Conservation (phyloP, 2,797 vertebrate genomes). For the Melanotaenia trifasciata region DNA sequence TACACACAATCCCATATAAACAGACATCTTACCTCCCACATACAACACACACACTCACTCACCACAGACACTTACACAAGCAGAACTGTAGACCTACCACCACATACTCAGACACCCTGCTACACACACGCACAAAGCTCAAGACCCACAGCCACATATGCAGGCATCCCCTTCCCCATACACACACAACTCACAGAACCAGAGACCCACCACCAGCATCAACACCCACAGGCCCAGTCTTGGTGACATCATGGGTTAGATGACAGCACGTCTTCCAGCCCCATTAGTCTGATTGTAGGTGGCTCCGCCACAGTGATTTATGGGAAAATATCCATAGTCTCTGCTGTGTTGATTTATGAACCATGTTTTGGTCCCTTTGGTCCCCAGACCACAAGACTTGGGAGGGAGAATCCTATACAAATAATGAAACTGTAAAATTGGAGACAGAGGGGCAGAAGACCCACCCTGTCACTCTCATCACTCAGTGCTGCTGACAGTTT, state of each 20-base stretch:
- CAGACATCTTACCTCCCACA: slow-evolving; percentile 72
- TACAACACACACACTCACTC: slow-evolving; percentile 65
- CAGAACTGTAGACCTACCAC: slow-evolving; percentile 64
- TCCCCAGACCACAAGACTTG: slow-evolving; percentile 76
- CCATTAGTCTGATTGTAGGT: slow-evolving; percentile 87
- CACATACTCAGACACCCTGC: slow-evolving; percentile 58
- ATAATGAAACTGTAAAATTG: slow-evolving; percentile 79
- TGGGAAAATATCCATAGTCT: slow-evolving; percentile 83
- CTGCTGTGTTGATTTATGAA: slow-evolving; percentile 75
- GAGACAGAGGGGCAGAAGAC: slow-evolving; percentile 56
- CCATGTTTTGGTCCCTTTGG: slow-evolving; percentile 73
- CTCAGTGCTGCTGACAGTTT: slow-evolving; percentile 37
- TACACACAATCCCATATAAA: slow-evolving; percentile 68
- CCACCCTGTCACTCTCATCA: slow-evolving; percentile 60
- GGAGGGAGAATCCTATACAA: slow-evolving; percentile 74
- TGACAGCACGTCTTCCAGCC: slow-evolving; percentile 87
- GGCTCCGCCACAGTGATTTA: slow-evolving; percentile 85
- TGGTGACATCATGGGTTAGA: slow-evolving; percentile 84
- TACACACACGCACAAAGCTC: slow-evolving; percentile 35
- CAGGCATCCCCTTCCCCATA: slow-evolving; percentile 33
- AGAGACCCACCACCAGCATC: slow-evolving; percentile 75
- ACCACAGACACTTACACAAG: slow-evolving; percentile 77
- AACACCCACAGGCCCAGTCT: slow-evolving; percentile 70
- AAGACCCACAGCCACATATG: slow-evolving; percentile 51
- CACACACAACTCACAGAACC: slow-evolving; percentile 47